Evolutionary conservation across 2,888 invertebrate genomes (phyloP).

Genomic region (Machimus rusticus): DNA sequence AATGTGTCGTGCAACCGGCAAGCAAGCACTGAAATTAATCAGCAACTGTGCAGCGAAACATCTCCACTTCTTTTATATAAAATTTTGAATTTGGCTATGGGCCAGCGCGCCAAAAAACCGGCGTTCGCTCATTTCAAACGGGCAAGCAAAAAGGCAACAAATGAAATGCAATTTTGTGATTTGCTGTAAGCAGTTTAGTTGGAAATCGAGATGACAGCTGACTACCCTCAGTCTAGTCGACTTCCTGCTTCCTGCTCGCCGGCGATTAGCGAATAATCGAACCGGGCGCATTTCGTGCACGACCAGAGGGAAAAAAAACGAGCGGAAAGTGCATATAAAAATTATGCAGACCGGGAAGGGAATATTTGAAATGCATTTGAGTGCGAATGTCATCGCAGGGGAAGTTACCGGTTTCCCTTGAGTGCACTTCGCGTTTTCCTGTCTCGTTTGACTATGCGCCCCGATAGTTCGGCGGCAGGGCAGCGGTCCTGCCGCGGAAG

Average conservation of each 20-base stretch:
- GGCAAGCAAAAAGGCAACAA: background rate
- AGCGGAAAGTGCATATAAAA: constrained; percentile 31
- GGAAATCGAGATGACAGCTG: constrained; percentile 28
- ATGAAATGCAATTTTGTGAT: constrained; percentile 14
- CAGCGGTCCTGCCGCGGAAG: background rate
- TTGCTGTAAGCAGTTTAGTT: background rate
- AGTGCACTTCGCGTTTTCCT: background rate
- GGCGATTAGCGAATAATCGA: constrained; percentile 39
- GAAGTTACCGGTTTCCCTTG: constrained; percentile 11
- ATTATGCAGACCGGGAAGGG: constrained; percentile 17
- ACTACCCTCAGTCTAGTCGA: constrained; percentile 47
- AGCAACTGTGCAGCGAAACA: background rate
- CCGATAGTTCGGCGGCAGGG: background rate
- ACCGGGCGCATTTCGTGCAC: constrained; percentile 1
- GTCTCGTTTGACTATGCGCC: constrained; percentile 17
- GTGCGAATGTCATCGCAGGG: constrained; percentile 6
- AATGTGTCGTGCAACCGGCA: background rate
- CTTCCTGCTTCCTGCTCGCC: constrained; percentile 47
- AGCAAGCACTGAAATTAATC: background rate
- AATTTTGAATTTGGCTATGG: background rate
- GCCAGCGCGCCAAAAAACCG: background rate
- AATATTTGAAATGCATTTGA: constrained; percentile 2
- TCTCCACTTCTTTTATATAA: background rate
- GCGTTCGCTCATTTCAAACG: background rate
- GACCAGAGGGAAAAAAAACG: background rate